These are phyloP conservation scores for Tetrao urogallus DNA, from an alignment of 2,113 vertebrate species.

Conservation along the genomic window DNA sequence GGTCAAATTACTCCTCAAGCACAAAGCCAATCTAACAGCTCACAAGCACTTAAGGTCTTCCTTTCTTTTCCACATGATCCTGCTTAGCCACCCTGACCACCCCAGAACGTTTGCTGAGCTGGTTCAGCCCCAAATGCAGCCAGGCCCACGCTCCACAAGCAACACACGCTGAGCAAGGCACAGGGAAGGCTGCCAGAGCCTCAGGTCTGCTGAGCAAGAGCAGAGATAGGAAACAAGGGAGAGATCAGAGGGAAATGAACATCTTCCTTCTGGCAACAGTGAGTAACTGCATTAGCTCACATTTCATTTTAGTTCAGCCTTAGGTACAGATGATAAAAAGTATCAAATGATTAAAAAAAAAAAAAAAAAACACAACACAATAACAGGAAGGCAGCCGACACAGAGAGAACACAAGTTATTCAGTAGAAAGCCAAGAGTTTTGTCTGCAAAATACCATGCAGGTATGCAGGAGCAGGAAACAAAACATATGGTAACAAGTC, in stretches of 20 bases:
- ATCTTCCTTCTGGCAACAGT: background rate
- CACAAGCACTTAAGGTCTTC: background rate
- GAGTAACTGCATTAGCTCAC: background rate
- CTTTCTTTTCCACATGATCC: background rate
- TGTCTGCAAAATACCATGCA: background rate
- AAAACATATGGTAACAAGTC: background rate
- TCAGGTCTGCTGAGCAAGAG: background rate
- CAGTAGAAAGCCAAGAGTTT: background rate
- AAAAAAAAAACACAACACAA: too few species aligned
- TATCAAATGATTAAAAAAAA: background rate
- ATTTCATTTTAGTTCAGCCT: background rate
- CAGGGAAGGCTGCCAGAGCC: background rate
- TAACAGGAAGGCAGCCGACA: background rate
- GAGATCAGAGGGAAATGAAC: background rate
- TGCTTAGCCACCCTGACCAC: accelerated
- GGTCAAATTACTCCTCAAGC: background rate
- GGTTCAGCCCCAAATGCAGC: background rate
- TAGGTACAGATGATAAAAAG: background rate
- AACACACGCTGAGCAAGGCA: accelerated
- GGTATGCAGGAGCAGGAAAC: background rate
- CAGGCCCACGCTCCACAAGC: background rate
- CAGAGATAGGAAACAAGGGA: background rate
- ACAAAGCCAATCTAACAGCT: background rate
- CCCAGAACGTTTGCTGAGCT: background rate
- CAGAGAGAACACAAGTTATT: background rate